Evolutionary conservation across 2,888 invertebrate species (phyloP), one percentile per base, ranked within the genome.

Genomic region (Linnaemya vulpina): DNA sequence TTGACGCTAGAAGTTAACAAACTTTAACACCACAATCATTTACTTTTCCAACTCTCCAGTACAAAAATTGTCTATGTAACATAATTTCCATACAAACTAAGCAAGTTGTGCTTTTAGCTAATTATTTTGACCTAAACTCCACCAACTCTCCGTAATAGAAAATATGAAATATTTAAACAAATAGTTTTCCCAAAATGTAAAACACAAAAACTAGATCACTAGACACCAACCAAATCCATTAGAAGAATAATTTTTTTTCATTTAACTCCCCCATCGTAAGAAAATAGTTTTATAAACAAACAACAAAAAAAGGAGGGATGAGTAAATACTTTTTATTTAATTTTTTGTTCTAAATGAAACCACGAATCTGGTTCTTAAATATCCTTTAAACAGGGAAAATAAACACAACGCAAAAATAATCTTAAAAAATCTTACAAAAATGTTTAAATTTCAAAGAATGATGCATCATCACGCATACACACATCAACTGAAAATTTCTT

Each of bases 291-390:
- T 43, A 5, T 30, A 46, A 67, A 49, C 10, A n/a, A 30, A 43
- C n/a, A n/a, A 71, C n/a, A n/a, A 53, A 63, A 46, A 4, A 9
- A 49, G 7, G 25, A 81, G 58, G 22, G 15, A 65, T 58, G 20
- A 49, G 15, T 40, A 11, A 35, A 65, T 17, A 65, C 40, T 22
- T 43, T 78, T 51, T 70, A 78, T 70, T 78, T n/a, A n/a, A n/a
- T n/a, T 40, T 40, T 49, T 30, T 49, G 30, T 49, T 78, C 35
- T 79, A 7, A 60, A 63, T 30, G 15, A 81, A 82, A 78, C 84
- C 84, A 78, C 84, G 63, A 85, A 65, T 81, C 81, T 85, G 84
- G 71, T 74, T 81, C 77, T 74, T 62, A 70, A 74, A 63, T 63
- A 68, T 46, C 68, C n/a, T 46, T 53, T 46, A 51, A 74, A 60